Conservation (phyloP, 2,113 vertebrate species). For the Podilymbus podiceps region DNA sequence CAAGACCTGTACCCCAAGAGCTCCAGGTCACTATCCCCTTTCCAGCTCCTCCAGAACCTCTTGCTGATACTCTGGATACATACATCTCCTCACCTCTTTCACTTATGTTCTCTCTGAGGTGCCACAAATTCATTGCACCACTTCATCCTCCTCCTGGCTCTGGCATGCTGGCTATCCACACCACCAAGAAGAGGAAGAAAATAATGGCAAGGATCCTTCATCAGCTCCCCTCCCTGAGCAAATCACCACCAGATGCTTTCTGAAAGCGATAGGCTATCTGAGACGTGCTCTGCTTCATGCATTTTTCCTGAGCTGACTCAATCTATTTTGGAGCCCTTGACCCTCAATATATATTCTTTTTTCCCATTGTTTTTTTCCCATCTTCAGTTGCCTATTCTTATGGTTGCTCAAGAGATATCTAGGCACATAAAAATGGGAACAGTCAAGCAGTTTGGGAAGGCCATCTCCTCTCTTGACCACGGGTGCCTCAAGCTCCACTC, state of each 20-base stretch:
- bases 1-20: background rate
- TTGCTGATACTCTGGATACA: background rate
- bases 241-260: background rate
- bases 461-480: background rate
- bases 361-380: background rate
- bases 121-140: background rate
- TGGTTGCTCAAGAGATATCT: background rate
- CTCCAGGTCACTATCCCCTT: background rate
- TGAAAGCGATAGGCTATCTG: background rate
- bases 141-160: background rate
- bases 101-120: background rate
- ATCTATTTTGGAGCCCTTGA: background rate
- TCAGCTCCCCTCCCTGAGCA: rapidly evolving
- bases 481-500: background rate
- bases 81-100: background rate
- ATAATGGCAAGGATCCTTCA: background rate
- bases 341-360: background rate
- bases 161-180: background rate
- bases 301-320: background rate
- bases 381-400: background rate
- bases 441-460: background rate
- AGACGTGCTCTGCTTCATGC: background rate
- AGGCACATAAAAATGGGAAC: background rate
- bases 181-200: background rate
- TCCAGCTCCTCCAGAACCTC: background rate